A percentile compares a stretch with the other conserved stretches of the same genome.
Evolutionary conservation across 1,140 invertebrate species (phyloP).

Genomic region (Meloidogyne exigua): DNA sequence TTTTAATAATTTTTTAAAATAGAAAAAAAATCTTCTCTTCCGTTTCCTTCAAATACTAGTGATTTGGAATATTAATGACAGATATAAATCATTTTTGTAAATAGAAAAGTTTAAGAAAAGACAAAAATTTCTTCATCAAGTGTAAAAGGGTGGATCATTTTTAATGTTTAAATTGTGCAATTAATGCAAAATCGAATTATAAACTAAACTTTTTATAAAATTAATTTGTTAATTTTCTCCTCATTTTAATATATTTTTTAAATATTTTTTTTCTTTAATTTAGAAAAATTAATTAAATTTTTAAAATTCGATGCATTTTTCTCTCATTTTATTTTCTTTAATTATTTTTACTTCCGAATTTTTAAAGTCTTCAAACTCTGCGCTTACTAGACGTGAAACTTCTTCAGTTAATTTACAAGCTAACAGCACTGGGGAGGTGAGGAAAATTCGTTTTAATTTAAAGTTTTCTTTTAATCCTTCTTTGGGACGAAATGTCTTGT

Average conservation of each 20-base stretch:
- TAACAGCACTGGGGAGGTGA: not conserved
- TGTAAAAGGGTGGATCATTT: slow-evolving; percentile 4
- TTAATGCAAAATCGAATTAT: not conserved
- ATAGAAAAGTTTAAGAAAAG: not conserved
- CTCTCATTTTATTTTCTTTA: not conserved
- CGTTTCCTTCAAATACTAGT: not conserved
- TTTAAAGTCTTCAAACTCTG: not conserved
- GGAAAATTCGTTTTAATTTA: too few species aligned
- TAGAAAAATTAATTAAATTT: not conserved
- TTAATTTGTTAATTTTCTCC: not conserved
- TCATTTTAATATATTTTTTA: too few species aligned
- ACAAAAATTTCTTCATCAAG: not conserved
- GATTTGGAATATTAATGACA: not conserved
- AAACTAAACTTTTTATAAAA: not conserved
- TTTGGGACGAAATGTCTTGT: too few species aligned
- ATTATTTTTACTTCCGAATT: not conserved
- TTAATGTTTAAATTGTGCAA: not conserved
- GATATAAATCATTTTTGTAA: not conserved
- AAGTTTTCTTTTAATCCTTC: too few species aligned
- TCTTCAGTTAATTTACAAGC: not conserved
- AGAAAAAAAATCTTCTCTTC: not conserved
- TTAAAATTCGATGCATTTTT: not conserved
- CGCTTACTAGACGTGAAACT: not conserved
- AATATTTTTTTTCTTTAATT: not conserved
- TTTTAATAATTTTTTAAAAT: not conserved